A percentile compares a stretch with the other conserved stretches of the same genome.
phyloP scores from a whole-genome alignment of 2,888 invertebrate genomes.

The Netelia fuscicornis region DNA sequence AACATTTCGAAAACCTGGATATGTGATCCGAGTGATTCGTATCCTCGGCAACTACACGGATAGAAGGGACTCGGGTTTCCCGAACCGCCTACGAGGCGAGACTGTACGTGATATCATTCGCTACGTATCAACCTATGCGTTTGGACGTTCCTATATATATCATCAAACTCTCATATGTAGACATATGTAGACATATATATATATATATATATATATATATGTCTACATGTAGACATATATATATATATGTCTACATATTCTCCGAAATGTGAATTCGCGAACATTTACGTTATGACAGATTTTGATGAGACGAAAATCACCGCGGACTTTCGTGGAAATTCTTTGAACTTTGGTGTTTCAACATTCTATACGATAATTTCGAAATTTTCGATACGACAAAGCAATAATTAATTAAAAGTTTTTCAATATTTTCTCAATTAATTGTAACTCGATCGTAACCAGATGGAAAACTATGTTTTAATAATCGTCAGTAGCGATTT shows the following conservation, averaged over 20 bases:
- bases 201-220: too few relatives aligned
- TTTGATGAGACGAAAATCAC: neutral
- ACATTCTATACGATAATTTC: too few relatives aligned
- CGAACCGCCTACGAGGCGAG: conserved; percentile 41
- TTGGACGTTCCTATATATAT: neutral
- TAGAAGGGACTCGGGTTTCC: conserved; percentile 7
- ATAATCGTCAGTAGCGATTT: too few relatives aligned
- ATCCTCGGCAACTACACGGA: conserved; percentile 1
- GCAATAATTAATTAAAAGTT: too few relatives aligned
- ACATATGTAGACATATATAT: too few relatives aligned
- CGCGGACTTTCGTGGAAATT: conserved; percentile 6
- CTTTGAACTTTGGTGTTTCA: neutral
- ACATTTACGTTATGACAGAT: neutral
- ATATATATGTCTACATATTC: neutral
- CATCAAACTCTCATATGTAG: too few relatives aligned
- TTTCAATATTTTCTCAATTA: too few relatives aligned
- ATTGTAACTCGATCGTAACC: too few relatives aligned
- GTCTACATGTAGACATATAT: too few relatives aligned
- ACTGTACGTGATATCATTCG: conserved; percentile 6
- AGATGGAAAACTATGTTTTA: too few relatives aligned
- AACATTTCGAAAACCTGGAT: conserved; percentile 43
- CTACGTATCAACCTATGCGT: neutral
- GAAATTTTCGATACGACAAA: too few relatives aligned
- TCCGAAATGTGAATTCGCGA: neutral
- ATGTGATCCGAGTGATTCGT: conserved; percentile 4